Conservation (phyloP, 2,888 invertebrate species). For the Tinea pellionella region DNA sequence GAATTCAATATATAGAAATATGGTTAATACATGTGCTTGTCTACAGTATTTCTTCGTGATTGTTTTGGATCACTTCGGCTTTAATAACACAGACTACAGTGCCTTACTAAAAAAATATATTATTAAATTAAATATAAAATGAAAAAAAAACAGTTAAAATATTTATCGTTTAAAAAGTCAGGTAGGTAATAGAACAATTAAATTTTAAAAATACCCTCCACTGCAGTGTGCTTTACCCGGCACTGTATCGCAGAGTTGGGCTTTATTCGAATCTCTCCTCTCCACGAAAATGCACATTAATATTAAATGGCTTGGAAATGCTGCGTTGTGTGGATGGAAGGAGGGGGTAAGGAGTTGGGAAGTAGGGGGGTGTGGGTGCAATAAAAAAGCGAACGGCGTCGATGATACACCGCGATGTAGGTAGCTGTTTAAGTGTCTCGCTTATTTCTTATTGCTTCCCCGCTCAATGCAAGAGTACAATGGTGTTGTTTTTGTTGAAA, state of each 20-base stretch:
- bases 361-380: constrained; percentile 34
- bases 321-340: constrained; percentile 47
- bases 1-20: no score
- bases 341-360: constrained; percentile 21
- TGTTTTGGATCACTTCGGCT: no score
- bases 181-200: not conserved
- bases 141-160: not conserved
- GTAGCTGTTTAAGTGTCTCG: constrained; percentile 18
- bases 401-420: constrained; percentile 36
- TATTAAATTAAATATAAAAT: no score
- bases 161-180: not conserved
- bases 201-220: not conserved
- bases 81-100: no score
- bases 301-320: constrained; percentile 72
- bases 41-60: no score
- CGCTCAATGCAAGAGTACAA: constrained; percentile 15
- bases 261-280: constrained; percentile 48
- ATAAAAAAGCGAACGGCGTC: constrained; percentile 57
- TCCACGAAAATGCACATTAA: constrained; percentile 71
- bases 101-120: no score
- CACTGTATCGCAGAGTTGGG: constrained; percentile 11
- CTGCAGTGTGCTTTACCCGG: not conserved
- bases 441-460: constrained; percentile 17
- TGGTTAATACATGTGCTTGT: no score
- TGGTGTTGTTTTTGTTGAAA: constrained; percentile 18